A percentile compares a stretch with the other conserved stretches of the same genome.
Conservation (phyloP, 2,888 invertebrate species). For the Agrochola lota region DNA sequence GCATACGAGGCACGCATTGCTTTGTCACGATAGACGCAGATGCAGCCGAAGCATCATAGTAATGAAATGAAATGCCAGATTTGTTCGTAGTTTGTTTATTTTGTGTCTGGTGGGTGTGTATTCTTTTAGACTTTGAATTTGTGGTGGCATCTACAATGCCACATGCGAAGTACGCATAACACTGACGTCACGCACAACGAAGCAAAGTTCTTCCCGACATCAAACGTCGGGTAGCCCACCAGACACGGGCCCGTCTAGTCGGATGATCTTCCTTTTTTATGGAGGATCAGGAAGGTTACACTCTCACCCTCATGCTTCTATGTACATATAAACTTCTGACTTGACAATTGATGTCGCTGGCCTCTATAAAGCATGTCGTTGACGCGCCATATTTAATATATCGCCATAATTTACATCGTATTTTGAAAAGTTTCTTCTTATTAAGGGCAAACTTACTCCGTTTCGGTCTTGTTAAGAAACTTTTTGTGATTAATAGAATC, state of each 20-base stretch:
- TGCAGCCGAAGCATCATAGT: too few relatives aligned
- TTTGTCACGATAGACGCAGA: too few relatives aligned
- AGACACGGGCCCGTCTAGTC: background rate
- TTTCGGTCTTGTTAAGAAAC: background rate
- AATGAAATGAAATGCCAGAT: constrained; percentile 1
- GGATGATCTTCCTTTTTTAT: background rate
- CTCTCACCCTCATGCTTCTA: background rate
- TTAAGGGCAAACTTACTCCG: background rate
- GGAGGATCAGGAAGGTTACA: background rate
- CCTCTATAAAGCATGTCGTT: too few relatives aligned
- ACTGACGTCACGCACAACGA: background rate
- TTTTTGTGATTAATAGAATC: too few relatives aligned
- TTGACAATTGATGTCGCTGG: background rate
- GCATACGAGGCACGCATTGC: too few relatives aligned
- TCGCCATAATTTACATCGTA: background rate
- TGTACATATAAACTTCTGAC: background rate
- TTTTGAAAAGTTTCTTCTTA: background rate
- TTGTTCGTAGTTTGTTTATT: constrained; percentile 6
- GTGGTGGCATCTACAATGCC: background rate
- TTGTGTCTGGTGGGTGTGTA: constrained; percentile 23
- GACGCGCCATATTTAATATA: background rate
- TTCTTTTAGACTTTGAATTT: constrained; percentile 15
- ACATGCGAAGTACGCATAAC: background rate
- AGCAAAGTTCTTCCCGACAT: background rate
- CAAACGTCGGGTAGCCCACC: background rate